Evolutionary conservation across 2,113 vertebrate genomes (phyloP).

Genomic region (Setophaga kirtlandii): DNA sequence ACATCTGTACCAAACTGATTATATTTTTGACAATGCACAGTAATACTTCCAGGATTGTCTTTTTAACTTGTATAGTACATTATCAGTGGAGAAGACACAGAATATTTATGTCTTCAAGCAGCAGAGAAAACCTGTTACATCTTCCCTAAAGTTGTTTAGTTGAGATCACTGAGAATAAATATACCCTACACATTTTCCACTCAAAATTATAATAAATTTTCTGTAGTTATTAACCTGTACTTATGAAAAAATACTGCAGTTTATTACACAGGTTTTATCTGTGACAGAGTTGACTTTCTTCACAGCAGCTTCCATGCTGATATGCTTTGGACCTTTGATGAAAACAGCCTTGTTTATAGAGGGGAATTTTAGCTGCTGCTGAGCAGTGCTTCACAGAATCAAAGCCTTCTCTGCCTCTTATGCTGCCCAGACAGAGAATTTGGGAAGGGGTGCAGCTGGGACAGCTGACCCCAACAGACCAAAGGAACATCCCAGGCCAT

Average conservation of each 20-base stretch:
- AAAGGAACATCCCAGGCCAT: not conserved
- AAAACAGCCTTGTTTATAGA: not conserved
- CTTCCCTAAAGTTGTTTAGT: not conserved
- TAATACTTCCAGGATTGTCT: not conserved
- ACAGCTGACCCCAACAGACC: not conserved
- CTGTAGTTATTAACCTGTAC: not conserved
- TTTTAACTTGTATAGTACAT: not conserved
- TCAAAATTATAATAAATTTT: not conserved
- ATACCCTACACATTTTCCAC: not conserved
- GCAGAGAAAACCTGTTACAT: not conserved
- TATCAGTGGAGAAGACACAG: not conserved
- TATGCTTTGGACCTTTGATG: not conserved
- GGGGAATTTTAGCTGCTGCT: not conserved
- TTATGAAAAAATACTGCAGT: not conserved
- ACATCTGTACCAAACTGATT: not conserved
- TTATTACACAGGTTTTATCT: not conserved
- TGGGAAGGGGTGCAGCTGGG: not conserved
- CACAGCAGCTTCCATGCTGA: not conserved
- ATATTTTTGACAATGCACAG: not conserved
- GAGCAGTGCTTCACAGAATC: not conserved
- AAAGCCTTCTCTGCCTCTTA: not conserved
- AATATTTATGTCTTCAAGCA: not conserved
- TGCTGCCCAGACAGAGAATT: fast-evolving
- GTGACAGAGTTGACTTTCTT: not conserved
- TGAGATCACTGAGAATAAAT: not conserved